Evolutionary conservation across 2,113 vertebrate genomes (phyloP), one percentile per base, ranked within the genome.

Genomic region (Tretioscincus oriximinensis): DNA sequence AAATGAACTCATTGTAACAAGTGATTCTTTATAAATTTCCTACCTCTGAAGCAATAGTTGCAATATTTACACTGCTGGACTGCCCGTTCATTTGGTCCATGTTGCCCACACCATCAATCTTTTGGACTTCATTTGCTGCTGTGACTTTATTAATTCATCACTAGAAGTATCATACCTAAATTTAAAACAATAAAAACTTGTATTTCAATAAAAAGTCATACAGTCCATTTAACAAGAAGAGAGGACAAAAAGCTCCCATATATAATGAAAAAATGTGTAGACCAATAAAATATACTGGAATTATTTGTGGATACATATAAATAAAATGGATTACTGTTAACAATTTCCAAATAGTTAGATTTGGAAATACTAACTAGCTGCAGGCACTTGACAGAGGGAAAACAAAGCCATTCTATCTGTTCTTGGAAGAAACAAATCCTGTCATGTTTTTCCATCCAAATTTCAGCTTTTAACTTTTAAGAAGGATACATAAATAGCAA

Each of bases 1-100:
- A 41, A 41, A 41, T 41, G 2, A 41, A 41, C 35, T 41, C 35
- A 64, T 70, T 49, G 77, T 12, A 35, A 2, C 1, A 12, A 73
- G 58, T 14, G 0, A 5, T 1, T 26, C 35, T 31, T 67, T 47
- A n/a, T 1, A 1, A 4, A 64, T 1, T 60, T 45, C 93, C 94
- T 91, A 99, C 98, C 97, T 99, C 98, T 75, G 98, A 99, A 89
- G 95, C 88, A 66, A 96, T 94, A 31, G 96, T 93, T 64, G 93
- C 93, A 18, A 94, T 86, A 86, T 89, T 96, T 88, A 94, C 94
- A 94, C 85, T 94, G 93, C 94, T 94, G 88, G 95, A 88, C 93
- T 97, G 98, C 88, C 98, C 98, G 92, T 99, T 99, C 91, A 95
- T 96, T 80, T 98, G 94, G 91, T 98, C 98, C 98, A 99, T 99